Evolutionary conservation across 1,140 invertebrate genomes (phyloP), one percentile per base, ranked within the genome.

Genomic region (Dendroctonus valens): DNA sequence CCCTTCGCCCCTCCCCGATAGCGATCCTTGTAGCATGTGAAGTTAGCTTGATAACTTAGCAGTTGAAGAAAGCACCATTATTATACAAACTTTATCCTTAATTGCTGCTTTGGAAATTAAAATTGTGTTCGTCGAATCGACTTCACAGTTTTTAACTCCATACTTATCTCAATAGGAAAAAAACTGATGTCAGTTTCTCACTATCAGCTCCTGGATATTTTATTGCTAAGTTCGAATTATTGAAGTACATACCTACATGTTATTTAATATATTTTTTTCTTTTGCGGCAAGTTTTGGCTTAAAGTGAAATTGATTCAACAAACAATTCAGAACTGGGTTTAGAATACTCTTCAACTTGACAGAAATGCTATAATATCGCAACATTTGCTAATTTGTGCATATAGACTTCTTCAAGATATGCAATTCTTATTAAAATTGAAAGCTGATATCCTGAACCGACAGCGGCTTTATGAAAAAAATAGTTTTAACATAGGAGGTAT

Each of bases 1-100:
- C 72, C 71, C 62, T 74, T 73, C 70, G 73, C 76, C 77, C 77
- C 74, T 76, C 75, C 77, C 74, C 71, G 66, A 67, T 65, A 69
- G 75, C 75, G 72, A 72, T 77, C 73, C 76, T 73, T 76, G 69
- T 75, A 78, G 76, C 76, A 78, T 77, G 77, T 78, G 76, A 77
- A 76, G 72, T 74, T 75, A 77, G 74, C 75, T 78, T 76, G 74
- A 76, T 73, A 70, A 76, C 72, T 26, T 74, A 76, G 75, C 75
- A 76, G 72, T 76, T 76, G 73, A 76, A 76, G 74, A 78, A 78
- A 77, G 76, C 77, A 77, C 75, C 77, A 74, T 76, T 72, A 40
- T 65, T 59, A 71, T 70, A 71, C 57, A 72, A 59, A 26, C 26
- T 26, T 26, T 26, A 26, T 26, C 26, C 26, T 26, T 26, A 26